phyloP scores from a whole-genome alignment of 2,113 vertebrate species.

The Apteryx mantelli region DNA sequence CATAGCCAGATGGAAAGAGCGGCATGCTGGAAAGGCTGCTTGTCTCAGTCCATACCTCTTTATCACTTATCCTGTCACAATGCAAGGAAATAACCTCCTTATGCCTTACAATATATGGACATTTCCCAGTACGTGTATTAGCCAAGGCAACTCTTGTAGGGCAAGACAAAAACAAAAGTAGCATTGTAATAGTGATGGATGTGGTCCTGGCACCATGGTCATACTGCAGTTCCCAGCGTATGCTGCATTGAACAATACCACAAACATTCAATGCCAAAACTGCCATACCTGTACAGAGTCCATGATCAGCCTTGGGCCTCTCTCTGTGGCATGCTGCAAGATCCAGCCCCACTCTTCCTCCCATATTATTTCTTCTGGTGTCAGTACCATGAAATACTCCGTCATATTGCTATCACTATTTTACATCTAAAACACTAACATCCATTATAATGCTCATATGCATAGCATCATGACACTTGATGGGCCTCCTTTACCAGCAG shows the following conservation, averaged over 20 bases:
- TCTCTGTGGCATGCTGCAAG: background rate
- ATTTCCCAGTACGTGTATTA: background rate
- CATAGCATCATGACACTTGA: background rate
- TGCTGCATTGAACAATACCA: background rate
- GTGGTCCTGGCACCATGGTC: background rate
- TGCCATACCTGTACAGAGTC: background rate
- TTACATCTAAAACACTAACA: background rate
- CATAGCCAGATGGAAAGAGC: slow-evolving; percentile 6
- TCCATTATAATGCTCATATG: background rate
- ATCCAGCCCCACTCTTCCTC: background rate
- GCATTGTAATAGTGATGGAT: slow-evolving; percentile 23
- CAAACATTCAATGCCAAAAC: background rate
- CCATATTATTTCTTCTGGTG: background rate
- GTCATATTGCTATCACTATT: background rate
- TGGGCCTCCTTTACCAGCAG: background rate
- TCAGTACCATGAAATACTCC: background rate
- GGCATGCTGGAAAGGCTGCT: background rate
- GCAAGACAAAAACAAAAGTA: background rate
- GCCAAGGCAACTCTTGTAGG: background rate
- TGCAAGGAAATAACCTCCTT: slow-evolving; percentile 33
- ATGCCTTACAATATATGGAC: background rate
- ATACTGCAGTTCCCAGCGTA: background rate
- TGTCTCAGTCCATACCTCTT: background rate
- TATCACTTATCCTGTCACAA: background rate
- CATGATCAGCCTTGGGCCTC: background rate